These are phyloP conservation scores for Danio jaintianensis DNA, from an alignment of 2,797 vertebrate species.

Conservation along the genomic window DNA sequence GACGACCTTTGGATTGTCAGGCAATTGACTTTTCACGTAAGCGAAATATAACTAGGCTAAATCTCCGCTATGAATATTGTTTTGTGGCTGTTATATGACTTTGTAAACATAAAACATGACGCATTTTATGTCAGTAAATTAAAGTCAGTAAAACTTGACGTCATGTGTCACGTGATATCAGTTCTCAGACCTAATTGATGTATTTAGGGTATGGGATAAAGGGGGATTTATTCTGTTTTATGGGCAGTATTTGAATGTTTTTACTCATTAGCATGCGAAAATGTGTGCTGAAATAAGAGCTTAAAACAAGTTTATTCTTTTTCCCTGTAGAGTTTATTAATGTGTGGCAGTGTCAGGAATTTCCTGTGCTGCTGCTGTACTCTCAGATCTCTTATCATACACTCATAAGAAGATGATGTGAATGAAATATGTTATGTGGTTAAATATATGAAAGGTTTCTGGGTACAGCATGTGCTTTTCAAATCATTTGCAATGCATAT, in stretches of 20 bases:
- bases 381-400: neutral
- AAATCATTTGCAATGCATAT: neutral
- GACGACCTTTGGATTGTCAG: constrained; percentile 26
- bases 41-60: neutral
- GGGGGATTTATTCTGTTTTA: neutral
- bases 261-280: neutral
- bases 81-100: neutral
- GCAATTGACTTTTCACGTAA: neutral
- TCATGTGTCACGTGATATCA: neutral
- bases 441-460: neutral
- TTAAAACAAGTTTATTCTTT: neutral
- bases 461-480: neutral
- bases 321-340: neutral
- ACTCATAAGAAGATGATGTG: no score
- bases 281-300: neutral
- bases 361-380: neutral
- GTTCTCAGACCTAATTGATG: neutral
- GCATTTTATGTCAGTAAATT: neutral
- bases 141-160: neutral
- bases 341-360: neutral
- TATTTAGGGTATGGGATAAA: neutral
- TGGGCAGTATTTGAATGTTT: neutral
- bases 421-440: neutral
- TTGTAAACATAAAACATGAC: neutral
- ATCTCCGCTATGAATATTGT: neutral